Evolutionary conservation across 2,888 invertebrate genomes (phyloP).

Genomic region (Myopa tessellatipennis): DNA sequence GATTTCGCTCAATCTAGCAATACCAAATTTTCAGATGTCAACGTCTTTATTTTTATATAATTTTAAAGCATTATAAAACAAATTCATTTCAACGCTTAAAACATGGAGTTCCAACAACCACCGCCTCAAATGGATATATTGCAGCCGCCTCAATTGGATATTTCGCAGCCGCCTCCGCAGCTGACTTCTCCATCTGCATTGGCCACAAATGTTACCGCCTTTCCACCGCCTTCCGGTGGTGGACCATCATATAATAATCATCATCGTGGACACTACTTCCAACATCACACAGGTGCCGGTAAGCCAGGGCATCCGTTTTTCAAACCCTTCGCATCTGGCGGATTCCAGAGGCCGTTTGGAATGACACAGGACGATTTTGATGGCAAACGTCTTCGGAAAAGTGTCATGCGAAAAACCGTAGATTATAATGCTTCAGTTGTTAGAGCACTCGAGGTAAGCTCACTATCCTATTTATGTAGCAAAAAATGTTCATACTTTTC

Average conservation of each 20-base stretch:
- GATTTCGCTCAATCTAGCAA: not conserved
- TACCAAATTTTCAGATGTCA: not conserved
- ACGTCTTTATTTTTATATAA: not conserved
- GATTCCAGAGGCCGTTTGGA: conserved; percentile 69
- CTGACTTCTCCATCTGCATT: conserved; percentile 61
- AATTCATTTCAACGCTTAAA: not conserved
- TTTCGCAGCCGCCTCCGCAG: conserved; percentile 64
- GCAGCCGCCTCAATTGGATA: conserved; percentile 64
- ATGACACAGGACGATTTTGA: conserved; percentile 92
- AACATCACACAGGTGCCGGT: conserved; percentile 62
- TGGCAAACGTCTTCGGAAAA: conserved; percentile 94
- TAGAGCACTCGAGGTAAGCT: conserved; percentile 84
- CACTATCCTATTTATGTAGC: not conserved
- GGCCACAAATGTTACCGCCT: conserved; percentile 58
- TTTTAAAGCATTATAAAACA: not conserved
- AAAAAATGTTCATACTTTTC: not conserved
- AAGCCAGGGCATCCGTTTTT: conserved; percentile 66
- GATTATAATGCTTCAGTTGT: conserved; percentile 97
- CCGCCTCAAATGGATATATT: conserved; percentile 60
- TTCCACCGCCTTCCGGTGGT: conserved; percentile 57
- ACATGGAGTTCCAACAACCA: conserved; percentile 44
- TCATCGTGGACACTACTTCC: conserved; percentile 60
- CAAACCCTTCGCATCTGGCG: conserved; percentile 63
- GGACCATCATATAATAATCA: conserved; percentile 46
- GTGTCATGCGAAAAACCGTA: conserved; percentile 96